These are phyloP conservation scores for Crematogaster levior DNA, from an alignment of 2,888 invertebrate species.

Conservation along the genomic window DNA sequence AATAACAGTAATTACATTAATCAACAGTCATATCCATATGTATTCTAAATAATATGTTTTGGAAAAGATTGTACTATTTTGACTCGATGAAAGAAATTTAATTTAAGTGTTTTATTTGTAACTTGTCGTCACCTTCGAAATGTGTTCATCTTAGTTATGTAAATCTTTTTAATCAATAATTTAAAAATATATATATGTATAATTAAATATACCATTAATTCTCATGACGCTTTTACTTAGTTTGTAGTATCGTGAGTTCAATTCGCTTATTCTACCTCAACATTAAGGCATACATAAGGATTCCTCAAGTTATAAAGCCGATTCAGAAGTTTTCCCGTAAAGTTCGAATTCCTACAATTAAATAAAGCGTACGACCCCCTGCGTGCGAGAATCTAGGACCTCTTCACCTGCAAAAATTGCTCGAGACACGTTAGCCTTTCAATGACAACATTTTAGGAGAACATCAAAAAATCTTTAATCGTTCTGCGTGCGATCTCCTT, in stretches of 20 bases:
- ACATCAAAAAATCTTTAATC: conserved; percentile 84
- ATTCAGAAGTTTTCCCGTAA: conserved; percentile 74
- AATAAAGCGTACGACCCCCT: conserved; percentile 81
- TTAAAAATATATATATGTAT: not conserved
- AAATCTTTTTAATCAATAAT: not conserved
- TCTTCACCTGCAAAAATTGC: conserved; percentile 83
- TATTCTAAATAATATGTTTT: not conserved
- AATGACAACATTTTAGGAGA: conserved; percentile 81
- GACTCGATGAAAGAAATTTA: not conserved
- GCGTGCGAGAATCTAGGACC: conserved; percentile 75
- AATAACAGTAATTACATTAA: not conserved
- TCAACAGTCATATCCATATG: not conserved
- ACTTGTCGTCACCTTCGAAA: not conserved
- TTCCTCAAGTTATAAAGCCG: conserved; percentile 78
- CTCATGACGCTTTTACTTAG: conserved; percentile 36
- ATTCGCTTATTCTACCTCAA: conserved; percentile 61
- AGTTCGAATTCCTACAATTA: conserved; percentile 81
- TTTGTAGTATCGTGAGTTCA: conserved; percentile 69
- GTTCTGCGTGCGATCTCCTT: conserved; percentile 70
- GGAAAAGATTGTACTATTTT: not conserved
- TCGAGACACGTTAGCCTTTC: conserved; percentile 82
- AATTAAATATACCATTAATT: conserved; percentile 14
- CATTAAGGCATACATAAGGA: conserved; percentile 72
- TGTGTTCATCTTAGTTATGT: not conserved
- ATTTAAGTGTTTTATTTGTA: not conserved